phyloP scores from a whole-genome alignment of 1,140 invertebrate genomes.

The Rhagoletis zephyria region DNA sequence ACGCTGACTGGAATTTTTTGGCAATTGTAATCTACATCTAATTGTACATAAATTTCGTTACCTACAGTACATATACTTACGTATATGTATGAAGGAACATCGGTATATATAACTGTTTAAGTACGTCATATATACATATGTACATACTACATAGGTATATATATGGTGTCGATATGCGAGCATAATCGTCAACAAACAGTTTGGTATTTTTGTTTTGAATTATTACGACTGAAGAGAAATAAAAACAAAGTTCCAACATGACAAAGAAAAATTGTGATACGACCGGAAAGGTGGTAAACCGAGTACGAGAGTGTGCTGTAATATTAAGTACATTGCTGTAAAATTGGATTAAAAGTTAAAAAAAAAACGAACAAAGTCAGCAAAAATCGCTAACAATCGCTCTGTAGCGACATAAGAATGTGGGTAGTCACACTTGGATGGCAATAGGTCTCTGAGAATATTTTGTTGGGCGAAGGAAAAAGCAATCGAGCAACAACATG shows the following conservation, averaged over 20 bases:
- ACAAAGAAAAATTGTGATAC: not conserved
- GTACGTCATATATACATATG: not conserved
- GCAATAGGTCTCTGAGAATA: slow-evolving; percentile 1
- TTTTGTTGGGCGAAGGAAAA: not conserved
- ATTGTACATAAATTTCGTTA: no score
- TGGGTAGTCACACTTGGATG: not conserved
- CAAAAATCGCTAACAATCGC: not conserved
- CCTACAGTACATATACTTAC: not conserved
- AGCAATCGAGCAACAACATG: not conserved
- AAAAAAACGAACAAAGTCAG: slow-evolving; percentile 18
- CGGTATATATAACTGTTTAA: not conserved
- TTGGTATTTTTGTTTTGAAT: slow-evolving; percentile 44
- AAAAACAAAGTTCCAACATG: slow-evolving; percentile 29
- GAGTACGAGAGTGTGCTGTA: slow-evolving; percentile 5
- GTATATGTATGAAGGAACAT: not conserved
- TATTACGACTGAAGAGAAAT: not conserved
- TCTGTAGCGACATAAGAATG: slow-evolving; percentile 2
- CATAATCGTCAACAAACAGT: slow-evolving; percentile 37
- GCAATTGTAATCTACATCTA: not conserved
- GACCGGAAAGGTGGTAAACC: slow-evolving; percentile 12
- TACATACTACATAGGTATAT: no score
- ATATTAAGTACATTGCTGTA: slow-evolving; percentile 46
- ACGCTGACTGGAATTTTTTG: slow-evolving; percentile 11
- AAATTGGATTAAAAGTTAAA: slow-evolving; percentile 50
- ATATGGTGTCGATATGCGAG: not conserved